Evolutionary conservation across 2,797 vertebrate genomes (phyloP), one percentile per base, ranked within the genome.

Genomic region (Acanthis flammea): DNA sequence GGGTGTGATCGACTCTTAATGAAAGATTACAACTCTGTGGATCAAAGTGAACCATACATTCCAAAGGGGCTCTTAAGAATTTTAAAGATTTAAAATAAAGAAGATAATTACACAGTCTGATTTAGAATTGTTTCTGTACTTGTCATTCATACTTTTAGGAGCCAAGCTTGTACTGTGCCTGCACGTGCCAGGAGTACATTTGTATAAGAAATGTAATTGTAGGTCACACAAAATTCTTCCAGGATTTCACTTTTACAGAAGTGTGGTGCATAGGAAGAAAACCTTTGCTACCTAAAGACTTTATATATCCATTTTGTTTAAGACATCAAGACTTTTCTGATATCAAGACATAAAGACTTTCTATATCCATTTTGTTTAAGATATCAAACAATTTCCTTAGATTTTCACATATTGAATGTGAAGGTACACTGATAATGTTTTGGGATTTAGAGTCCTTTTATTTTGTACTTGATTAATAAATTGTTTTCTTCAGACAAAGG

Each of bases 31-130:
- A 97, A 80, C 85, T 68, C 74, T 62, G 30, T 86, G 95, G 90
- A 98, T 97, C 96, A 97, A 97, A 98, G 96, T 45, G 57, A 97
- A 80, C 93, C 78, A 85, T 94, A 92, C 41, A 57, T 91, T 22
- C 58, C 91, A 94, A 96, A 93, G 71, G 76, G 67, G 66, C 78
- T 96, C 82, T 97, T 97, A 87, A 92, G 95, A 97, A 96, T 97
- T 96, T 93, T 93, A 92, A 88, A 97, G 92, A 80, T 95, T 85
- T 94, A 96, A 87, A 78, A 90, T 96, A 97, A 97, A 96, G 95
- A 90, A 96, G 81, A 90, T 96, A 96, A 97, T 97, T 97, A 89
- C 31, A 51, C 66, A 41, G 50, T 86, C 57, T 93, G 94, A 96
- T 97, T 96, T 95, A 94, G 78, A 92, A 88, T 96, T 97, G 95